Conservation (phyloP, 2,113 vertebrate genomes). For the Ctenomys sociabilis region DNA sequence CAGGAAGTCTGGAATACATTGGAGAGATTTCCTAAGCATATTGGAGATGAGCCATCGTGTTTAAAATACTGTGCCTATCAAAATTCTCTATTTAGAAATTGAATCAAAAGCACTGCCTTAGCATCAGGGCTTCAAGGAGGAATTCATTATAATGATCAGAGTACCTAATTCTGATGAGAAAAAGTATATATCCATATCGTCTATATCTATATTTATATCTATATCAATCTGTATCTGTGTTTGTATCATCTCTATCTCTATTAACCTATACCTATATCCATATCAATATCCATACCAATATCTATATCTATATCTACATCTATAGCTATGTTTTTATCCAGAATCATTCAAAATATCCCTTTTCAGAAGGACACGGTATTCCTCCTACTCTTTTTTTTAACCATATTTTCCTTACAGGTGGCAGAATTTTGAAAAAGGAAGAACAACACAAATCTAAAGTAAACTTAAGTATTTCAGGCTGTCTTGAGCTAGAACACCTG, state of each 20-base stretch:
- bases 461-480: neutral
- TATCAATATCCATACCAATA: too few relatives aligned
- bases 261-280: too few relatives aligned
- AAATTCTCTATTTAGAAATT: neutral
- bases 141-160: neutral
- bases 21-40: neutral
- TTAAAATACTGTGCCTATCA: neutral
- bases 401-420: neutral
- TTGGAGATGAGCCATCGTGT: neutral
- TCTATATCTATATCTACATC: neutral
- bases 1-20: neutral
- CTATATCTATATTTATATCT: too few relatives aligned
- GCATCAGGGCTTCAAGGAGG: neutral
- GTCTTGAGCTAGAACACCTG: neutral
- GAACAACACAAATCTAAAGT: neutral
- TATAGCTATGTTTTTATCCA: too few relatives aligned
- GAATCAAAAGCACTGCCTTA: neutral
- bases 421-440: neutral
- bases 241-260: too few relatives aligned
- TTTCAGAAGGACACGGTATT: neutral
- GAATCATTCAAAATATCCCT: neutral
- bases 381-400: neutral
- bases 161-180: neutral
- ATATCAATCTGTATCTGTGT: too few relatives aligned
- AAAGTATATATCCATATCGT: neutral